Conservation (phyloP, 1,140 invertebrate genomes). For the Meteorus sp. region DNA sequence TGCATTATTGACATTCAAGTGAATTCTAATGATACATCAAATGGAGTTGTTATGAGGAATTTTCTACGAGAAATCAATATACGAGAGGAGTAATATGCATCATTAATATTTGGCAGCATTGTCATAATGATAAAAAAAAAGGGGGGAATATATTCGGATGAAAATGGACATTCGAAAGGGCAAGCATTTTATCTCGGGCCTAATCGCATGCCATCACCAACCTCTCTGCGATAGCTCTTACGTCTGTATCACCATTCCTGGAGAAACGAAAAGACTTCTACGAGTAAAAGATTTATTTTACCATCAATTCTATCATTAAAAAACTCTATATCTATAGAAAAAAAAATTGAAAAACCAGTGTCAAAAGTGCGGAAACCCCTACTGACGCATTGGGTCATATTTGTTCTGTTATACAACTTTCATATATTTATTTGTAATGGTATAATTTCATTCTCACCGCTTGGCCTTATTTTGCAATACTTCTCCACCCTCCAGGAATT, state of each 20-base stretch:
- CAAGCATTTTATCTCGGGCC: too few relatives aligned
- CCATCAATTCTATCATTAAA: not conserved
- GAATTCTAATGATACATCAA: too few relatives aligned
- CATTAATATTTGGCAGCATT: too few relatives aligned
- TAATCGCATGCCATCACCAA: constrained; percentile 38
- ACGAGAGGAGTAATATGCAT: too few relatives aligned
- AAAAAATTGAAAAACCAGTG: constrained; percentile 17
- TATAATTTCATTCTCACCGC: constrained; percentile 49
- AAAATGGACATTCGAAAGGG: too few relatives aligned
- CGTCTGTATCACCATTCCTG: constrained; percentile 43
- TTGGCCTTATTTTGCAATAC: constrained; percentile 59
- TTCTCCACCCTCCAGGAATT: constrained; percentile 61
- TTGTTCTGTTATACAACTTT: too few relatives aligned
- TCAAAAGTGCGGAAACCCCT: not conserved
- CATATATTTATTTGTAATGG: too few relatives aligned
- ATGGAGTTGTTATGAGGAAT: too few relatives aligned
- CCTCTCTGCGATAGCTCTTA: constrained; percentile 46
- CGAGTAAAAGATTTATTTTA: constrained; percentile 18
- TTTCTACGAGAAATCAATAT: too few relatives aligned
- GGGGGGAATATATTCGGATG: not conserved
- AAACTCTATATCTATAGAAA: not conserved
- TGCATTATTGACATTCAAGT: too few relatives aligned
- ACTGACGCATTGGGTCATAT: too few relatives aligned
- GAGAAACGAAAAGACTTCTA: constrained; percentile 32
- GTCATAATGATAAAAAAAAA: too few relatives aligned